phyloP scores from a whole-genome alignment of 2,888 invertebrate genomes.

The Hemicrepidius hirtus region DNA sequence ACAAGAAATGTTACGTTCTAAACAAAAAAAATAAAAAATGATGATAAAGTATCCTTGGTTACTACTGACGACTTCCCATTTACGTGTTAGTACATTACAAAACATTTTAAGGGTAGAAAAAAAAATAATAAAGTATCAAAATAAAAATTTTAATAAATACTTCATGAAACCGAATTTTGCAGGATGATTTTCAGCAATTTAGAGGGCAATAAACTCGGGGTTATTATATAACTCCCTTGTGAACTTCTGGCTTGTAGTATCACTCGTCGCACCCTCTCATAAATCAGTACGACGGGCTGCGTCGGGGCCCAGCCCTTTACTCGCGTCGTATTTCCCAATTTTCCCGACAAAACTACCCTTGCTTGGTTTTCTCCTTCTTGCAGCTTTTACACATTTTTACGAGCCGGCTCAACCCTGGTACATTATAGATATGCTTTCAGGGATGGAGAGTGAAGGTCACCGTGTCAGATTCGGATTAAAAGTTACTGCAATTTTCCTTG shows the following conservation, averaged over 20 bases:
- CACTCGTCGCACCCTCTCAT: constrained; percentile 28
- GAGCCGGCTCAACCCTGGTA: constrained; percentile 3
- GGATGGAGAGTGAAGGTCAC: constrained; percentile 11
- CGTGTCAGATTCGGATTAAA: neutral
- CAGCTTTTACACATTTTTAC: constrained; percentile 11
- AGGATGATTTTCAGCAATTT: constrained; percentile 26
- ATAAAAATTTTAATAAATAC: neutral
- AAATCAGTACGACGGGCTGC: constrained; percentile 25
- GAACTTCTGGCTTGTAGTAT: constrained; percentile 28
- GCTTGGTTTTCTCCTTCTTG: neutral
- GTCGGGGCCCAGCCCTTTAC: constrained; percentile 24
- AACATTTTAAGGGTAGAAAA: no score
- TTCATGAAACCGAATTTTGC: constrained; percentile 9
- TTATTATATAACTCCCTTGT: constrained; percentile 27
- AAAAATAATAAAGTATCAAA: neutral
- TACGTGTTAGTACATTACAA: no score
- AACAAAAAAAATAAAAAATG: no score
- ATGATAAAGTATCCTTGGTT: no score
- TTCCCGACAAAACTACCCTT: constrained; percentile 23
- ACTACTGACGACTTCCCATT: no score
- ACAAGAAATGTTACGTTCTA: no score
- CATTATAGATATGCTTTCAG: constrained; percentile 19
- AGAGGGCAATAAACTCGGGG: constrained; percentile 31
- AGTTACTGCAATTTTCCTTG: no score
- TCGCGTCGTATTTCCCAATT: constrained; percentile 33